Evolutionary conservation across 1,140 invertebrate species (phyloP).

Genomic region (Sitobion miscanthi): DNA sequence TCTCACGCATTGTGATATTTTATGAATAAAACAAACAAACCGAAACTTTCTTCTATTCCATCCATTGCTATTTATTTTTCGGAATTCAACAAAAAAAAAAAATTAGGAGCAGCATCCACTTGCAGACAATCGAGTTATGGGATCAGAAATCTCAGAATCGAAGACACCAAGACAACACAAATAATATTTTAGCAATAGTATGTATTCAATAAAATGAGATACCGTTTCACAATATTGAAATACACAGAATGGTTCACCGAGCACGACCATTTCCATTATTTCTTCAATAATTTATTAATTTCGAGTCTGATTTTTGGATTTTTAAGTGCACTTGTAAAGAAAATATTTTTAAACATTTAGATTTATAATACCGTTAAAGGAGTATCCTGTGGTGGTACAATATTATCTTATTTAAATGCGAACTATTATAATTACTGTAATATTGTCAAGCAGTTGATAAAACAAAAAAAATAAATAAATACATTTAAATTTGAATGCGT

Average conservation of each 20-base stretch:
- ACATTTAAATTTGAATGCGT: not conserved
- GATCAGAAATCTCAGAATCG: not conserved
- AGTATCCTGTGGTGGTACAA: not conserved
- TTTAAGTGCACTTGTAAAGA: not conserved
- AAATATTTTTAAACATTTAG: not conserved
- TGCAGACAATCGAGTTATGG: not conserved
- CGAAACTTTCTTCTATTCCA: not conserved
- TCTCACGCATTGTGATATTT: not conserved
- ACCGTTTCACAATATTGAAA: not conserved
- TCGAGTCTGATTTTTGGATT: not conserved
- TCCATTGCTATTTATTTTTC: not conserved
- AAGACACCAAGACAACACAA: not conserved
- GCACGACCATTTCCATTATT: not conserved
- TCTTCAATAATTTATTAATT: not conserved
- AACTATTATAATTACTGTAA: not conserved
- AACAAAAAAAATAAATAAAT: not conserved
- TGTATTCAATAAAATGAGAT: not conserved
- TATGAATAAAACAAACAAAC: conserved; percentile 31
- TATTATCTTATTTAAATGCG: not conserved
- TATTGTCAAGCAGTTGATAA: not conserved
- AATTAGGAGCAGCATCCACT: not conserved
- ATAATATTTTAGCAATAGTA: not conserved
- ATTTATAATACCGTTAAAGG: not conserved
- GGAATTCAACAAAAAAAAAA: not conserved
- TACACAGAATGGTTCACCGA: not conserved